A percentile compares a stretch with the other conserved stretches of the same genome.
Conservation (phyloP, 2,113 vertebrate genomes). For the Sus scrofa region DNA sequence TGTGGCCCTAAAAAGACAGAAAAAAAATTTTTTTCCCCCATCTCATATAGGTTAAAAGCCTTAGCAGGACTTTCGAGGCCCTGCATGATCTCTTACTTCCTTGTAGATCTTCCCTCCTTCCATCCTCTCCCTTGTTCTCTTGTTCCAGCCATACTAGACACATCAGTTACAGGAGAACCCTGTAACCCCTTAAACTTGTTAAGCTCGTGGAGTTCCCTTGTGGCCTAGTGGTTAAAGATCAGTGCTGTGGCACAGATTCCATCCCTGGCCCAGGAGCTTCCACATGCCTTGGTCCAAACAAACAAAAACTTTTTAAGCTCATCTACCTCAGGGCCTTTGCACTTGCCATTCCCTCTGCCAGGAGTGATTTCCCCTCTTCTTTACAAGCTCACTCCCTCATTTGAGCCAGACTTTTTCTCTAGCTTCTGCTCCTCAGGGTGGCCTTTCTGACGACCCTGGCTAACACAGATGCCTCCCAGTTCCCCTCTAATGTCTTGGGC, state of each 20-base stretch:
- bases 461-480: not conserved
- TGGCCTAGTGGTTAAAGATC: no score
- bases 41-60: not conserved
- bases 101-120: not conserved
- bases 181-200: not conserved
- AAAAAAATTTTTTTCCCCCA: no score
- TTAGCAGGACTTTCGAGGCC: not conserved
- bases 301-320: not conserved
- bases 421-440: not conserved
- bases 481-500: not conserved
- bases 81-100: not conserved
- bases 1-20: no score
- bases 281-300: no score
- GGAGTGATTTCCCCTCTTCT: not conserved
- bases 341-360: not conserved
- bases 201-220: not conserved
- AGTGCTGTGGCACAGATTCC: no score
- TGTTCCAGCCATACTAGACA: not conserved
- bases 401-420: not conserved
- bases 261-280: no score
- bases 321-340: constrained; percentile 43
- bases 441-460: not conserved
- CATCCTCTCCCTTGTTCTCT: not conserved
- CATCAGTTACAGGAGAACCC: not conserved
- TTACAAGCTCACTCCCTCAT: not conserved